phyloP scores from a whole-genome alignment of 92 coral and sea anemone genomes.

The Epizoanthus stellaris region DNA sequence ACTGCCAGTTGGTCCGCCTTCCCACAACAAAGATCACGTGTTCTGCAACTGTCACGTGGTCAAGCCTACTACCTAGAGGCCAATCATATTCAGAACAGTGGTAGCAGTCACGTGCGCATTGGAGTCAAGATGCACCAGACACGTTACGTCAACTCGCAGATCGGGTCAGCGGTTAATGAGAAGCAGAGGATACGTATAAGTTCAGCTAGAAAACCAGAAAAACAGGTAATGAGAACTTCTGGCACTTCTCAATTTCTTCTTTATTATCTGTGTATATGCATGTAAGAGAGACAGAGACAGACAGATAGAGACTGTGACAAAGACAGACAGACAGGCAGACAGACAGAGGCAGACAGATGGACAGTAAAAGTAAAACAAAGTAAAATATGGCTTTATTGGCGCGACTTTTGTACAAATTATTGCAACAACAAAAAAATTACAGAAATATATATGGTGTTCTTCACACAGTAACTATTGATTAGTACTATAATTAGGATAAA shows the following conservation, averaged over 20 bases:
- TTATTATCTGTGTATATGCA: too few relatives aligned
- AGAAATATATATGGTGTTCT: too few relatives aligned
- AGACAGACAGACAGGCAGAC: too few relatives aligned
- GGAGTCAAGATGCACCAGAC: constrained; percentile 83
- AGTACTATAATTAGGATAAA: too few relatives aligned
- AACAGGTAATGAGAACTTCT: constrained; percentile 61
- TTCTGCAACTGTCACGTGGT: constrained; percentile 63
- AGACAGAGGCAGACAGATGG: too few relatives aligned
- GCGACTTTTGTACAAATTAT: too few relatives aligned
- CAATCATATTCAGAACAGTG: constrained; percentile 67
- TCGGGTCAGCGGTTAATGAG: constrained; percentile 81
- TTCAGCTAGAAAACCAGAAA: constrained; percentile 59
- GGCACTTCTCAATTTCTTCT: background rate
- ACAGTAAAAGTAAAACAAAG: too few relatives aligned
- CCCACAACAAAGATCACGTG: constrained; percentile 77
- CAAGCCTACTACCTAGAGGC: constrained; percentile 79
- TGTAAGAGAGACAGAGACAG: background rate
- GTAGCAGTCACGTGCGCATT: constrained; percentile 62
- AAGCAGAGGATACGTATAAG: constrained; percentile 64
- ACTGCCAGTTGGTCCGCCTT: constrained; percentile 71
- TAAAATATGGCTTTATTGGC: too few relatives aligned
- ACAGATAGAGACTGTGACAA: background rate
- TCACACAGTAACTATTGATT: too few relatives aligned
- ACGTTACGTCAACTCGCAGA: constrained; percentile 73
- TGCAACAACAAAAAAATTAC: too few relatives aligned